Percentiles rank a stretch among this genome's conserved stretches.
These are phyloP conservation scores for Halyomorpha halys DNA, from an alignment of 1,140 invertebrate genomes.

Conservation along the genomic window DNA sequence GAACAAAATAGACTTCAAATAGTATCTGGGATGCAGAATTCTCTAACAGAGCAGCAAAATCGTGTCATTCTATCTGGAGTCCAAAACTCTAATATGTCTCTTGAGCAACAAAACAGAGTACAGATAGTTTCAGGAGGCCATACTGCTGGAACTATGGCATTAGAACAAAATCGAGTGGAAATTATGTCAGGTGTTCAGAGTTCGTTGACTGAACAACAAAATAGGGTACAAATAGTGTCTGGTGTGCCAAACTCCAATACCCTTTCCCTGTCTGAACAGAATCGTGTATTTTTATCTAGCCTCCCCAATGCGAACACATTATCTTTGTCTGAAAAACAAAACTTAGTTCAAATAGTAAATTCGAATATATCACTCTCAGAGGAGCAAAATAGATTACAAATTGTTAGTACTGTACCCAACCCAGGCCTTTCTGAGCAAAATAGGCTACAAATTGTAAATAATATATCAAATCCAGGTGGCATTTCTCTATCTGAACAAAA, in stretches of 20 bases:
- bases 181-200: constrained; percentile 29
- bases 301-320: constrained; percentile 24
- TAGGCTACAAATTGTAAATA: constrained; percentile 22
- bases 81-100: constrained; percentile 25
- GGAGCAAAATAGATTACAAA: constrained; percentile 31
- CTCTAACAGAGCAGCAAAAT: constrained; percentile 25
- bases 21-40: constrained; percentile 23
- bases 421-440: constrained; percentile 18
- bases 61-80: constrained; percentile 28
- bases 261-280: constrained; percentile 25
- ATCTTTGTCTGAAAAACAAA: constrained; percentile 26
- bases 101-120: constrained; percentile 27
- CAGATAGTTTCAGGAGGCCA: constrained; percentile 26
- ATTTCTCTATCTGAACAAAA: constrained; percentile 22
- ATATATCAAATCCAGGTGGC: constrained; percentile 15
- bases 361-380: constrained; percentile 26
- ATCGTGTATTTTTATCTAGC: constrained; percentile 28
- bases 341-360: constrained; percentile 27
- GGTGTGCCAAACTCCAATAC: constrained; percentile 21
- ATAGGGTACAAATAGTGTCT: constrained; percentile 28
- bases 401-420: constrained; percentile 28
- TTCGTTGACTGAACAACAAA: constrained; percentile 29
- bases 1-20: constrained; percentile 29
- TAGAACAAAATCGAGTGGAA: constrained; percentile 28
- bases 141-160: constrained; percentile 19